Base-by-base conservation (phyloP, 92 coral and sea anemone genomes). In the Epizoanthus fatuus region DNA sequence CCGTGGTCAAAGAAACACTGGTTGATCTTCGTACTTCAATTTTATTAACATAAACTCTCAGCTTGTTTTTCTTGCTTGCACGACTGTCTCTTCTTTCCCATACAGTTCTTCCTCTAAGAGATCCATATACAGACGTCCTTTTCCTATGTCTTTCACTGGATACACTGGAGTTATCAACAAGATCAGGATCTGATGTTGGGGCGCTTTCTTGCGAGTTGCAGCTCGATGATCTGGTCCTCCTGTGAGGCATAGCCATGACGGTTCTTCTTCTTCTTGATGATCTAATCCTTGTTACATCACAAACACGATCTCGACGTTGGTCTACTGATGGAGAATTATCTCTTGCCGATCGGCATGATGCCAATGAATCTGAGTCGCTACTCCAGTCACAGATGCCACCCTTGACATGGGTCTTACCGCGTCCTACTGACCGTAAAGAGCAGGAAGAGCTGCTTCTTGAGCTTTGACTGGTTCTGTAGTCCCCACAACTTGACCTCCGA, bases 11-110 rank as follows among this genome's bases (percentile, higher is more conserved):
- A 42, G 72, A 66, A 13, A 8, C 10, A n/a, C 49, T 37, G 11
- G 70, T 64, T 11, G 72, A 66, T 66, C 72, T 66, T 66, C n/a
- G 44, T 17, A 66, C 22, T 32, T 35, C 42, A 16, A 66, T 25
- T 66, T 66, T 37, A 42, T 37, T 37, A 37, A 25, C 45, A 66
- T 37, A n/a, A 35, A 37, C 44, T 37, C 29, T 66, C 72, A n/a
- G 3, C 45, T 66, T 37, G 10, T 10, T 70, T n/a, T 17, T 70
- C 19, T 44, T 70, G 37, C 19, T 13, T 59, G 82, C 15, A 15
- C 52, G 52, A 10, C 0, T 0, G 17, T 11, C 47, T 60, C 37
- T 17, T 39, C 15, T 62, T 39, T 19, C 44, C 22, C 8, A 12
- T 8, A n/a, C 38, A 16, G 39, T 40, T 39, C 29, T 17, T 17